Percentiles rank a stretch among this genome's conserved stretches.
These are phyloP conservation scores for Pelagia noctiluca DNA, from an alignment of 30 jellyfish, hydroid and myxozoan genomes.

Conservation along the genomic window DNA sequence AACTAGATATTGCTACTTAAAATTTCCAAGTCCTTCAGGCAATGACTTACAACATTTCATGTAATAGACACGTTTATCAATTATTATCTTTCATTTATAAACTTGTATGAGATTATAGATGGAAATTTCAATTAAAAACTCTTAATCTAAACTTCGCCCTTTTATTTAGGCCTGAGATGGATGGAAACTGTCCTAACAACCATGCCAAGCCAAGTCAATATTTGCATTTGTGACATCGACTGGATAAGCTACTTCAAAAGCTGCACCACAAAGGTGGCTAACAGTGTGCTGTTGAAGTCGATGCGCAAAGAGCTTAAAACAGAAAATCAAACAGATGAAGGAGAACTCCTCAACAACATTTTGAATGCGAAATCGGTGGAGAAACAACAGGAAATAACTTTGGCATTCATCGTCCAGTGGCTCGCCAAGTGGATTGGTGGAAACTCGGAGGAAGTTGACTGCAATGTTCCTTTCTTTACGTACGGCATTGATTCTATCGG, in stretches of 20 bases:
- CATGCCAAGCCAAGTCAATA: slow-evolving; percentile 11
- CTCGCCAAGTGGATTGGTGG: slow-evolving; percentile 62
- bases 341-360: background rate
- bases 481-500: slow-evolving; percentile 76
- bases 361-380: slow-evolving; percentile 39
- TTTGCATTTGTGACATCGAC: slow-evolving; percentile 57
- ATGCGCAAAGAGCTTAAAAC: slow-evolving; percentile 10
- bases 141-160: background rate
- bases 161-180: slow-evolving; percentile 45
- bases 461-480: slow-evolving; percentile 50
- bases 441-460: slow-evolving; percentile 60
- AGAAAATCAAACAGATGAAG: background rate
- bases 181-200: slow-evolving; percentile 42
- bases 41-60: background rate
- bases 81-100: background rate
- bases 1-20: too few relatives aligned
- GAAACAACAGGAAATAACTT: slow-evolving; percentile 25
- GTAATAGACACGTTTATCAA: background rate
- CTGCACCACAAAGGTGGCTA: background rate
- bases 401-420: slow-evolving; percentile 12
- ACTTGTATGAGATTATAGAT: background rate
- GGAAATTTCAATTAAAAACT: too few relatives aligned
- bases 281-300: background rate
- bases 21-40: too few relatives aligned
- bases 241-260: slow-evolving; percentile 43